Conservation (phyloP, 2,888 invertebrate genomes). For the Trichacis sp. region DNA sequence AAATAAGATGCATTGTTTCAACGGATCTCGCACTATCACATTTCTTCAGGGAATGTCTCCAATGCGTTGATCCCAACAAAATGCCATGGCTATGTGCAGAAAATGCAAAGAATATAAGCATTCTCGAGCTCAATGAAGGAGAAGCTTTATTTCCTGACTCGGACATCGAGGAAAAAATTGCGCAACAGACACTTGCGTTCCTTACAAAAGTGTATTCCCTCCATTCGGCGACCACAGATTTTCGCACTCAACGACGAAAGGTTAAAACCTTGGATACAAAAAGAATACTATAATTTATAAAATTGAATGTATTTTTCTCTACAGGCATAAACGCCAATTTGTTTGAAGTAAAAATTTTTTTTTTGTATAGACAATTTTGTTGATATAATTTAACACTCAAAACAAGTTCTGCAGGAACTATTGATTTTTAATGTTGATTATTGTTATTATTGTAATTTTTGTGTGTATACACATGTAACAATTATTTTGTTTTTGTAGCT, state of each 20-base stretch:
- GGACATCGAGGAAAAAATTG: neutral
- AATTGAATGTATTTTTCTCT: too few species aligned
- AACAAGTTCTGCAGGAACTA: too few species aligned
- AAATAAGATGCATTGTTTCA: neutral
- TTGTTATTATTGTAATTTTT: too few species aligned
- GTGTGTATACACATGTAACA: too few species aligned
- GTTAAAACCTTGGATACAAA: too few species aligned
- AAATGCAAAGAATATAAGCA: neutral
- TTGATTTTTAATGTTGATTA: too few species aligned
- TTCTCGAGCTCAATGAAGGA: neutral
- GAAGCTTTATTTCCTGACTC: neutral
- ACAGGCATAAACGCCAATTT: too few species aligned
- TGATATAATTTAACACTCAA: too few species aligned
- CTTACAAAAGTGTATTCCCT: neutral
- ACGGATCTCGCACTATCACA: neutral
- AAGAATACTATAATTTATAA: too few species aligned
- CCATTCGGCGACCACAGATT: neutral
- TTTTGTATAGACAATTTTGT: too few species aligned
- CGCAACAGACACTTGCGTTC: neutral
- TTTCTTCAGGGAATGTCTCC: neutral
- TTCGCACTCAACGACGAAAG: neutral
- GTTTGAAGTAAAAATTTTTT: too few species aligned
- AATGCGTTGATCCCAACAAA: neutral
- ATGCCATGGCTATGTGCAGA: neutral
- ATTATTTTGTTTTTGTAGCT: conserved; percentile 43